Conservation (phyloP, 2,888 invertebrate genomes). For the Leucoma salicis region DNA sequence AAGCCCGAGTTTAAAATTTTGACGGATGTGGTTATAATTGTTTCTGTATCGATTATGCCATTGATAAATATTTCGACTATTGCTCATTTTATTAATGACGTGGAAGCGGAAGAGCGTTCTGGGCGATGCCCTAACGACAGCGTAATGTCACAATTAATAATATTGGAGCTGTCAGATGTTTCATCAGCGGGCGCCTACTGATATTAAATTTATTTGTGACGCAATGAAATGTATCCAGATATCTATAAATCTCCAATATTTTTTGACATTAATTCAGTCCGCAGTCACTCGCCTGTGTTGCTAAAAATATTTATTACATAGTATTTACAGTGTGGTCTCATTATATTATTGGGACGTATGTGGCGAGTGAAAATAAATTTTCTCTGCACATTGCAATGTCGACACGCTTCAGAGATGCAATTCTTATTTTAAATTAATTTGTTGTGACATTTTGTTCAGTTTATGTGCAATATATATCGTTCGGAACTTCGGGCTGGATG, state of each 20-base stretch:
- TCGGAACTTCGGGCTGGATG: too few relatives aligned
- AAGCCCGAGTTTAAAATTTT: conserved; percentile 71
- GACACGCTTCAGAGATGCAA: conserved; percentile 5
- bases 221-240: conserved; percentile 55
- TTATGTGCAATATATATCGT: too few relatives aligned
- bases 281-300: conserved; percentile 13
- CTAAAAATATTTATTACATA: conserved; percentile 35
- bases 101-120: conserved; percentile 76
- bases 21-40: conserved; percentile 82
- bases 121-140: conserved; percentile 70
- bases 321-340: conserved; percentile 17
- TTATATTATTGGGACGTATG: conserved; percentile 36
- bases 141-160: conserved; percentile 79
- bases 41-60: conserved; percentile 83
- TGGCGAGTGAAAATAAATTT: conserved; percentile 36
- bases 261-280: neutral
- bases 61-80: conserved; percentile 81
- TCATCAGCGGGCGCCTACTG: conserved; percentile 56
- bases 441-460: conserved; percentile 23
- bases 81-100: conserved; percentile 81
- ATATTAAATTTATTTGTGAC: conserved; percentile 57
- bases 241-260: neutral
- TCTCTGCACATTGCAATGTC: conserved; percentile 31
- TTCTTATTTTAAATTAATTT: conserved; percentile 19
- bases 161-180: conserved; percentile 77